A percentile compares a stretch with the other conserved stretches of the same genome.
Evolutionary conservation across 2,797 vertebrate species (phyloP).

Genomic region (Mormyrops attenuatus): DNA sequence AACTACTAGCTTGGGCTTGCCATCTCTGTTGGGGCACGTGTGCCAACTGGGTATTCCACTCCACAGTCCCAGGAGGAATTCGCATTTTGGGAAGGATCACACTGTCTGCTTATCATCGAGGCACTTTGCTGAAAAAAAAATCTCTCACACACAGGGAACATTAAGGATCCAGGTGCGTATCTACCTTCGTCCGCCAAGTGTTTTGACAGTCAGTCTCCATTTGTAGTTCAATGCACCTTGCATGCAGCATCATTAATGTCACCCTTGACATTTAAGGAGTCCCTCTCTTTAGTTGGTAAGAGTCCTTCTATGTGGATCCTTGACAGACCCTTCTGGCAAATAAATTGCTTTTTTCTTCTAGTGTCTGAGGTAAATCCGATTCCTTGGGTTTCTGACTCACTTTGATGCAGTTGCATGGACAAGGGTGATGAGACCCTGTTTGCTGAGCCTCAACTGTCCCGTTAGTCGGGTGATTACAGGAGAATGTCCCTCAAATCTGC

Average conservation of each 20-base stretch:
- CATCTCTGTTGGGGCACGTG: background rate
- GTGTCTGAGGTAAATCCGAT: conserved; percentile 32
- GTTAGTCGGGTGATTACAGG: background rate
- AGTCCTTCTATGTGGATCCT: conserved; percentile 19
- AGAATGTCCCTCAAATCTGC: background rate
- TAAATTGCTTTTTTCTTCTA: conserved; percentile 31
- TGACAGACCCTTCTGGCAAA: conserved; percentile 29
- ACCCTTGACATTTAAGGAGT: conserved; percentile 36
- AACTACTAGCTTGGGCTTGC: background rate
- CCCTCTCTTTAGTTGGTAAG: conserved; percentile 25
- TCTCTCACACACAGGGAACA: conserved; percentile 23
- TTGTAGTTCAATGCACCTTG: conserved; percentile 17
- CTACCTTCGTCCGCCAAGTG: background rate
- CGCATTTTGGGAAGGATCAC: conserved; percentile 27
- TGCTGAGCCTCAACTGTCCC: background rate
- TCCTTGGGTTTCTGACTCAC: background rate
- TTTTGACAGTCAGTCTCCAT: conserved; percentile 10
- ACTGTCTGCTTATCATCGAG: conserved; percentile 31
- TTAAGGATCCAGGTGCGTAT: conserved; percentile 11
- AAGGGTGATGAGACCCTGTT: background rate
- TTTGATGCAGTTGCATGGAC: background rate
- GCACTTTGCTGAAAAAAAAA: conserved; percentile 25
- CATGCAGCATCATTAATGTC: background rate
- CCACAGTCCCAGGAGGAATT: conserved; percentile 1
- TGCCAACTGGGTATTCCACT: background rate